Conservation (phyloP, 1,140 invertebrate genomes). For the Drosophila orena region DNA sequence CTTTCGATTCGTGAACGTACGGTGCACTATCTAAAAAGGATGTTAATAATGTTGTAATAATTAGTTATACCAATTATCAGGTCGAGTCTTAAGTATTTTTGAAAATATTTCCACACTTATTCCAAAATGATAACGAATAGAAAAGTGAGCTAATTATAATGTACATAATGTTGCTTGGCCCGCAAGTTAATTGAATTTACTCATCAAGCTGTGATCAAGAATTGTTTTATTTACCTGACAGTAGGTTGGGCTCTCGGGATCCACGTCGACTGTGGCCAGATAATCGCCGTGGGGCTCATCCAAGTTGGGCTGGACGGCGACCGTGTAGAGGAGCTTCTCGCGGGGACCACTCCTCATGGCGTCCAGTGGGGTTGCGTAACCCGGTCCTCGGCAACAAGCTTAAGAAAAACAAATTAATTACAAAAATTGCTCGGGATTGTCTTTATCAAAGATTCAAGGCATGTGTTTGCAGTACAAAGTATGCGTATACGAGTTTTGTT, state of each 20-base stretch:
- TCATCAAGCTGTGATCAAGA: background rate
- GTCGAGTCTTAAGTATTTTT: too few relatives aligned
- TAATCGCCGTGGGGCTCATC: constrained; percentile 91
- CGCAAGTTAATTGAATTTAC: background rate
- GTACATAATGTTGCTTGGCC: background rate
- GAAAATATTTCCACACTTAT: too few relatives aligned
- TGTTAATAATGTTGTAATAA: background rate
- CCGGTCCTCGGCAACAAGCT: constrained; percentile 87
- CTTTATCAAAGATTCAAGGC: constrained; percentile 1
- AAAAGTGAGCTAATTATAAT: background rate
- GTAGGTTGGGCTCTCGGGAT: constrained; percentile 94
- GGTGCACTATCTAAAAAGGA: constrained; percentile 92
- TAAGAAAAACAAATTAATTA: constrained; percentile 23
- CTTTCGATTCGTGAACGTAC: constrained; percentile 90
- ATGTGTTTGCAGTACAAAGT: constrained; percentile 7
- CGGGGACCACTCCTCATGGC: constrained; percentile 92
- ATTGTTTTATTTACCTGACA: constrained; percentile 88
- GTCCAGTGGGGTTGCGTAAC: constrained; percentile 91
- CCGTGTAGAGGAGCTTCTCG: constrained; percentile 94
- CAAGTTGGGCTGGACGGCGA: constrained; percentile 92
- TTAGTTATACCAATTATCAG: too few relatives aligned
- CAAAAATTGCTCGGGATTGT: constrained; percentile 9
- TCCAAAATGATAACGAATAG: too few relatives aligned
- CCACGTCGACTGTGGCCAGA: constrained; percentile 95
- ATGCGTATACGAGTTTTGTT: constrained; percentile 6